Base-by-base conservation (phyloP, 2,113 vertebrate genomes). In the Gavia stellata region DNA sequence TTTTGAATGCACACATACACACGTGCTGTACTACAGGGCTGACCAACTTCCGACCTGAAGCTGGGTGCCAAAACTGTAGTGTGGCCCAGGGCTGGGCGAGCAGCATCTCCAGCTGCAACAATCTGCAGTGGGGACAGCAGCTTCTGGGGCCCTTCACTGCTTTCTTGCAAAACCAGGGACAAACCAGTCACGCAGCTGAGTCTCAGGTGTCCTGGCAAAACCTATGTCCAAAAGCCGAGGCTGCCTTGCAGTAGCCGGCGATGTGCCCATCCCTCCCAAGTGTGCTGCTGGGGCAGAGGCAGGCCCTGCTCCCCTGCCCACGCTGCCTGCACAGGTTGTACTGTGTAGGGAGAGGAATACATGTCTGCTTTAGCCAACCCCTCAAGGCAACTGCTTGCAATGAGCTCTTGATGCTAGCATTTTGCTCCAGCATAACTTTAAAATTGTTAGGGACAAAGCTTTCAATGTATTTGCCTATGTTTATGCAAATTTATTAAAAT, bases 401-500 rank as follows among this genome's bases (percentile, higher is more conserved):
- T 5, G 33, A 94, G 84, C 78, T 79, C 78, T 79, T 0, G 0
- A n/a, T 15, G 29, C 61, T 44, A 50, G 34, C 7, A 6, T 55
- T 96, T 89, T 92, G 92, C 81, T 94, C 82, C 80, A 88, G 75
- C 45, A 15, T 55, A 95, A 95, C 81, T 97, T 93, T 53, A 82
- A 82, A 95, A 63, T 38, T 91, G 83, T 68, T 95, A 77, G 78
- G 92, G 89, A 94, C 73, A 75, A 95, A 95, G 97, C 84, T 85
- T 80, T 88, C 72, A 81, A 92, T 85, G 81, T 91, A 88, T 95
- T 85, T 95, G 81, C 71, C 81, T 70, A 71, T 11, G 72, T 73
- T 95, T 92, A 97, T 97, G 96, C 86, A 97, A 96, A 97, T 97
- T 36, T 97, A 97, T 97, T 94, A 91, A 95, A 95, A 97, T 97